phyloP scores from a whole-genome alignment of 2,888 invertebrate species.

The Ceramica pisi region DNA sequence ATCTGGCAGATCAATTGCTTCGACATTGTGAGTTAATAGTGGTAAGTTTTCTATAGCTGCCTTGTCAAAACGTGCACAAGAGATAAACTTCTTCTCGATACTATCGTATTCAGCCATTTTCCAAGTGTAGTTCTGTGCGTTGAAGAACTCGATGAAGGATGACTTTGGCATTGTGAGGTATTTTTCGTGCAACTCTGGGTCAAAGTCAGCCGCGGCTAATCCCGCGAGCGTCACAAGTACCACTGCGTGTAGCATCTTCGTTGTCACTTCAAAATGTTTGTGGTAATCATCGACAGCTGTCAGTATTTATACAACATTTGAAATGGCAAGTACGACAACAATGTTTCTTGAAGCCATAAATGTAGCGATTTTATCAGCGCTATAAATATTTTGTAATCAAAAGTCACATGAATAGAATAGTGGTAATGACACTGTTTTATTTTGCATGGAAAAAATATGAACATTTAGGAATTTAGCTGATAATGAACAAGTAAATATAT shows the following conservation, averaged over 20 bases:
- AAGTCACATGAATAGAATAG: background rate
- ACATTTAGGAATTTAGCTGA: too few relatives aligned
- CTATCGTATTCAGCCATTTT: constrained; percentile 37
- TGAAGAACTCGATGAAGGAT: constrained; percentile 56
- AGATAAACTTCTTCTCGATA: accelerated
- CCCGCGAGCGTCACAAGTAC: constrained; percentile 8
- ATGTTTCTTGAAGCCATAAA: background rate
- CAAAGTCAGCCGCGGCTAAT: background rate
- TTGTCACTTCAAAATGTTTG: background rate
- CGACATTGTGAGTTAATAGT: constrained; percentile 1
- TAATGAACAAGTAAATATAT: too few relatives aligned
- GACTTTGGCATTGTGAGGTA: constrained; percentile 21
- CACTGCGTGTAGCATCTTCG: background rate
- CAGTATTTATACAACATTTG: background rate
- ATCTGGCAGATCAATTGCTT: constrained; percentile 27
- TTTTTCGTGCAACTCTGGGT: constrained; percentile 21
- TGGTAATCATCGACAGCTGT: too few relatives aligned
- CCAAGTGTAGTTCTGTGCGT: constrained; percentile 45
- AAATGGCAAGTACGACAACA: constrained; percentile 3
- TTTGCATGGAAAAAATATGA: too few relatives aligned
- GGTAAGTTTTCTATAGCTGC: constrained; percentile 5
- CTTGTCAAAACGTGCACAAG: background rate
- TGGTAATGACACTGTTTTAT: background rate
- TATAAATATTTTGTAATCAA: background rate
- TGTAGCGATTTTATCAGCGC: too few relatives aligned